Percentiles rank a stretch among this genome's conserved stretches.
These are phyloP conservation scores for Zygogramma bicolorata DNA, from an alignment of 2,888 invertebrate species.

Conservation along the genomic window DNA sequence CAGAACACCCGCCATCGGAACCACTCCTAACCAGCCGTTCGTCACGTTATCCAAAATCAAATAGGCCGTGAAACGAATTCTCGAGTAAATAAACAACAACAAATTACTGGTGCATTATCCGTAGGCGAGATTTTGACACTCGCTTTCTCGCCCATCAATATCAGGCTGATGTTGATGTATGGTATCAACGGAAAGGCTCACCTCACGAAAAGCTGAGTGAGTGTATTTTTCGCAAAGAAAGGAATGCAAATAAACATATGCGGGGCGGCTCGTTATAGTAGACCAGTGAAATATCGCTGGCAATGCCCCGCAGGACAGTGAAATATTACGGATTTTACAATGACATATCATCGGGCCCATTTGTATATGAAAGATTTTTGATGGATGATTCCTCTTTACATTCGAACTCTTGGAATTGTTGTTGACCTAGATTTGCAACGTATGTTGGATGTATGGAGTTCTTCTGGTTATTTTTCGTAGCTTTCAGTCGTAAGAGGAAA, in stretches of 20 bases:
- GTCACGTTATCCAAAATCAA: background rate
- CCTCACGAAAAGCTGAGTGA: slow-evolving; percentile 63
- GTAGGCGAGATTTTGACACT: slow-evolving; percentile 64
- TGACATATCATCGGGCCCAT: slow-evolving; percentile 67
- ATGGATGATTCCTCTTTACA: slow-evolving; percentile 58
- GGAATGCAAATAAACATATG: slow-evolving; percentile 65
- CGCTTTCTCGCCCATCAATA: slow-evolving; percentile 65
- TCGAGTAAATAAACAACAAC: slow-evolving; percentile 45
- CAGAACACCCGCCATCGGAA: too few relatives aligned
- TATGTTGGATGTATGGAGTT: slow-evolving; percentile 20
- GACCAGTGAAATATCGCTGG: slow-evolving; percentile 65
- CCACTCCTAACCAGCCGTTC: too few relatives aligned
- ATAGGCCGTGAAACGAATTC: slow-evolving; percentile 44
- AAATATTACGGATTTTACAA: slow-evolving; percentile 66
- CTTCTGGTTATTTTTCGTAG: slow-evolving; percentile 21
- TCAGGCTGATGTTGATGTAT: slow-evolving; percentile 62
- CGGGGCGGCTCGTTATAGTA: slow-evolving; percentile 59
- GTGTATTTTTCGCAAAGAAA: slow-evolving; percentile 65
- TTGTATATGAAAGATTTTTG: slow-evolving; percentile 65
- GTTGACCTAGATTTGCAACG: slow-evolving; percentile 40
- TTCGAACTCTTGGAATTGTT: slow-evolving; percentile 40
- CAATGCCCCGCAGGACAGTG: slow-evolving; percentile 65
- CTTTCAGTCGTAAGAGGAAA: background rate
- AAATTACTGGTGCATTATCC: slow-evolving; percentile 49
- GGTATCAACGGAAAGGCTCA: slow-evolving; percentile 52